phyloP scores from a whole-genome alignment of 92 coral and sea anemone species.

The Porites rus region DNA sequence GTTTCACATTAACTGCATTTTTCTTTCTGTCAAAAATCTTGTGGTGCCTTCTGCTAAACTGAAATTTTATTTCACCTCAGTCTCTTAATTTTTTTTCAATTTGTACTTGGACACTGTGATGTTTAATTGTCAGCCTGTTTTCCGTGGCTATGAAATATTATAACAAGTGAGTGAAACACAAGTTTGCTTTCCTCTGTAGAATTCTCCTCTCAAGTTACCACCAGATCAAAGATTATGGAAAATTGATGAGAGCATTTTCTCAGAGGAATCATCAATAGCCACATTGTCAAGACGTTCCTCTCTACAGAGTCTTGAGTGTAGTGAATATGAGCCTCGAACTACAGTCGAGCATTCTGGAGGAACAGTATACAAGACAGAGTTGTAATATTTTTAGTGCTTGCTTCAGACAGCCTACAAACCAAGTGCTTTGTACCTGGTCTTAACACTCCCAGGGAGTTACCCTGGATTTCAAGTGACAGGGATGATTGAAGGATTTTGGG shows the following conservation, averaged over 20 bases:
- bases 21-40: too few species aligned
- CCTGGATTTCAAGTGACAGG: too few species aligned
- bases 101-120: too few species aligned
- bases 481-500: too few species aligned
- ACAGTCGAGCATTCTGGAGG: conserved; percentile 18
- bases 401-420: neutral
- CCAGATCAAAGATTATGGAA: conserved; percentile 90
- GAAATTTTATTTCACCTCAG: too few species aligned
- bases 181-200: conserved; percentile 38
- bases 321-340: conserved; percentile 39
- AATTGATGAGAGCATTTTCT: conserved; percentile 74
- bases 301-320: conserved; percentile 60
- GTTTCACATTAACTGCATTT: too few species aligned
- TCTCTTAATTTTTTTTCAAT: too few species aligned
- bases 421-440: neutral
- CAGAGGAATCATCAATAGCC: conserved; percentile 67
- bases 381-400: conserved; percentile 9
- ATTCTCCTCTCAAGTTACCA: conserved; percentile 77
- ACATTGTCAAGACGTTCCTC: conserved; percentile 75
- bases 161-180: neutral
- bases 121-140: too few species aligned
- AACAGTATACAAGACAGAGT: conserved; percentile 40
- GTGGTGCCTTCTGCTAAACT: too few species aligned
- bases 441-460: too few species aligned
- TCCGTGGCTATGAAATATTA: neutral